A percentile compares a stretch with the other conserved stretches of the same genome.
Evolutionary conservation across 2,797 vertebrate species (phyloP).

Genomic region (Leptatherina wallacei): DNA sequence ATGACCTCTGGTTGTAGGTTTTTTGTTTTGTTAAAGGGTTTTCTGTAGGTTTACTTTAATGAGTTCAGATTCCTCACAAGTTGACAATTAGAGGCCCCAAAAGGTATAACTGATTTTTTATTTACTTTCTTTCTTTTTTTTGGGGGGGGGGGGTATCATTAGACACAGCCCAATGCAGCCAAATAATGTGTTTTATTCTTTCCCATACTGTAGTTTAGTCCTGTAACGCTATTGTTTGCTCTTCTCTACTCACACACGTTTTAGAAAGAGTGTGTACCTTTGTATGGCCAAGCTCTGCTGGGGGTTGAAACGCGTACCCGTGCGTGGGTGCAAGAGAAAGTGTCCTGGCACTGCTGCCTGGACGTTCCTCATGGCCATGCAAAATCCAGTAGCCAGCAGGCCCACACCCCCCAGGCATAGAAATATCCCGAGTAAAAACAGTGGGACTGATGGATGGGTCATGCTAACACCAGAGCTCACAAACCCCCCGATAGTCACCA

Average conservation of each 20-base stretch:
- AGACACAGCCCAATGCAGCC: not conserved
- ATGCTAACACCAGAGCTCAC: conserved; percentile 47
- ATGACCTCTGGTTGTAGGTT: not conserved
- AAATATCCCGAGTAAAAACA: conserved; percentile 56
- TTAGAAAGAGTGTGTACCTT: conserved; percentile 69
- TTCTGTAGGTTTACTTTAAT: too few species aligned
- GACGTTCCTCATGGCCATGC: conserved; percentile 79
- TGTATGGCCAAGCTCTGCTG: conserved; percentile 84
- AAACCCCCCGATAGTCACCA: conserved; percentile 72
- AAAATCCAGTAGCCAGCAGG: conserved; percentile 73
- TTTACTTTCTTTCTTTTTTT: too few species aligned
- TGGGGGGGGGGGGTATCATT: too few species aligned
- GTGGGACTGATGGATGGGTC: not conserved
- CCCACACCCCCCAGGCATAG: conserved; percentile 68
- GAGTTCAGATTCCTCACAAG: too few species aligned
- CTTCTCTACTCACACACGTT: too few species aligned
- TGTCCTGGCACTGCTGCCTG: conserved; percentile 82
- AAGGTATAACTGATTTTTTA: not conserved
- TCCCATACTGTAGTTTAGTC: not conserved
- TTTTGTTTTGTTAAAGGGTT: too few species aligned
- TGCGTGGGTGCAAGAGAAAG: conserved; percentile 83
- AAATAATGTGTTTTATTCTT: not conserved
- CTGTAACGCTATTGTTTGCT: not conserved
- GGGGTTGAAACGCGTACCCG: conserved; percentile 82
- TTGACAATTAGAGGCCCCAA: not conserved